A percentile compares a stretch with the other conserved stretches of the same genome.
Conservation (phyloP, 2,797 vertebrate genomes). For the Lutjanus campechanus region DNA sequence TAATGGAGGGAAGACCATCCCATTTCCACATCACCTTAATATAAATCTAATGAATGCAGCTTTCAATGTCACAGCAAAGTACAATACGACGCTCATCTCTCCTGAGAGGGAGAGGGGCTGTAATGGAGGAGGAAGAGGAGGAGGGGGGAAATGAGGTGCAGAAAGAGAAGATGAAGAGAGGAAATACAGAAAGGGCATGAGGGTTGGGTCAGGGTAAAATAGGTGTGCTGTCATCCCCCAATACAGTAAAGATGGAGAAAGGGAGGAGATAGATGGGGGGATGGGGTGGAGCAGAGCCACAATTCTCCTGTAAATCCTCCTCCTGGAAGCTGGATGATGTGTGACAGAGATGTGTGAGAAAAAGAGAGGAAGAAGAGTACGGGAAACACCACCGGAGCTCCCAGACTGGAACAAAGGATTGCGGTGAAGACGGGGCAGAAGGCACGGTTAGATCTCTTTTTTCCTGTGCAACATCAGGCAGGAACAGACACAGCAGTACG, state of each 20-base stretch:
- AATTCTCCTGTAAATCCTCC: constrained; percentile 58
- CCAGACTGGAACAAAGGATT: constrained; percentile 67
- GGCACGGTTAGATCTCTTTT: constrained; percentile 50
- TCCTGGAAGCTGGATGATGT: constrained; percentile 59
- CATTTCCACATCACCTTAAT: constrained; percentile 64
- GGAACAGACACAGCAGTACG: constrained; percentile 64
- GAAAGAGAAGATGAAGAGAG: constrained; percentile 48
- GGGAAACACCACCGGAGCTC: constrained; percentile 58
- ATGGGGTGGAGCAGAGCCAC: constrained; percentile 58
- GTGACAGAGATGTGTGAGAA: constrained; percentile 31
- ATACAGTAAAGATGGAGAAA: constrained; percentile 55
- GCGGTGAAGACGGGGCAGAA: constrained; percentile 41
- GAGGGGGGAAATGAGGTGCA: constrained; percentile 40
- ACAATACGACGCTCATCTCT: constrained; percentile 71
- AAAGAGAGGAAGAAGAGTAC: constrained; percentile 51
- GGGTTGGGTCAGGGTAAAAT: constrained; percentile 65
- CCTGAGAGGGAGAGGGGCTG: constrained; percentile 63
- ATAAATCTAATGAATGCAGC: constrained; percentile 81
- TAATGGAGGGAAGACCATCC: constrained; percentile 56
- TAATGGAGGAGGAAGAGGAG: constrained; percentile 47
- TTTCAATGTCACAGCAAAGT: constrained; percentile 82
- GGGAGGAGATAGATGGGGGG: constrained; percentile 52
- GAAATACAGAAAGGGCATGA: constrained; percentile 45
- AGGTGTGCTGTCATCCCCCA: constrained; percentile 66
- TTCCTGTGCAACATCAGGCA: constrained; percentile 69